Percentiles rank a stretch among this genome's conserved stretches.
These are phyloP conservation scores for Sebastes aleutianus DNA, from an alignment of 2,797 vertebrate genomes.

Conservation along the genomic window DNA sequence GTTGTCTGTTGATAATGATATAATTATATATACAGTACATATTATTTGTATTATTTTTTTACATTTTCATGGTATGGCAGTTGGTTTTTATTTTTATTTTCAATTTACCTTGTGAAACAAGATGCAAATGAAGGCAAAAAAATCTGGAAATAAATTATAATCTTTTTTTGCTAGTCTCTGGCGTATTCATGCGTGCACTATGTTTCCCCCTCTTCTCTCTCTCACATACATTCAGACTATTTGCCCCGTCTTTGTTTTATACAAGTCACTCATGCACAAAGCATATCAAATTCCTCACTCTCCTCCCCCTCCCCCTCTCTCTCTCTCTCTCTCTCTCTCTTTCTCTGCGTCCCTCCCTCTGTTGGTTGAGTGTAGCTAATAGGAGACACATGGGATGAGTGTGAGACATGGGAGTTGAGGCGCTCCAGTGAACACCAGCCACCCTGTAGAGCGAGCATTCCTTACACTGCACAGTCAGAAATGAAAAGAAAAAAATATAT, in stretches of 20 bases:
- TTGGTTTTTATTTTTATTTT: conserved; percentile 82
- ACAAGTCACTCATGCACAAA: conserved; percentile 81
- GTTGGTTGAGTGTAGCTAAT: conserved; percentile 71
- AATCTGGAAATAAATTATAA: conserved; percentile 86
- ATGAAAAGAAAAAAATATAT: conserved; percentile 24
- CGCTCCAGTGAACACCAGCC: conserved; percentile 76
- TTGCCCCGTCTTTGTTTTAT: conserved; percentile 77
- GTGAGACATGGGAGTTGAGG: conserved; percentile 77
- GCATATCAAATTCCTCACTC: conserved; percentile 79
- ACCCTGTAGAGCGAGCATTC: conserved; percentile 76
- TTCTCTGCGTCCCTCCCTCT: conserved; percentile 57
- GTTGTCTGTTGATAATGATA: conserved; percentile 87
- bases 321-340: conserved; percentile 1
- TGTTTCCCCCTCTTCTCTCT: neutral
- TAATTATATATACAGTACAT: conserved; percentile 89
- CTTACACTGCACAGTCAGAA: conserved; percentile 67
- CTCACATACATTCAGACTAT: conserved; percentile 61
- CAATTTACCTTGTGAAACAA: conserved; percentile 84
- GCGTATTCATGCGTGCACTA: conserved; percentile 34
- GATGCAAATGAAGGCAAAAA: conserved; percentile 83
- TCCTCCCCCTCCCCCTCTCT: conserved; percentile 28
- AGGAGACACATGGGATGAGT: conserved; percentile 79
- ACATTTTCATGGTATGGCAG: conserved; percentile 88
- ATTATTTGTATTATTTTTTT: conserved; percentile 91
- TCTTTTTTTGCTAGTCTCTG: conserved; percentile 78